phyloP scores from a whole-genome alignment of 2,888 invertebrate species.

The Norana najaformis region DNA sequence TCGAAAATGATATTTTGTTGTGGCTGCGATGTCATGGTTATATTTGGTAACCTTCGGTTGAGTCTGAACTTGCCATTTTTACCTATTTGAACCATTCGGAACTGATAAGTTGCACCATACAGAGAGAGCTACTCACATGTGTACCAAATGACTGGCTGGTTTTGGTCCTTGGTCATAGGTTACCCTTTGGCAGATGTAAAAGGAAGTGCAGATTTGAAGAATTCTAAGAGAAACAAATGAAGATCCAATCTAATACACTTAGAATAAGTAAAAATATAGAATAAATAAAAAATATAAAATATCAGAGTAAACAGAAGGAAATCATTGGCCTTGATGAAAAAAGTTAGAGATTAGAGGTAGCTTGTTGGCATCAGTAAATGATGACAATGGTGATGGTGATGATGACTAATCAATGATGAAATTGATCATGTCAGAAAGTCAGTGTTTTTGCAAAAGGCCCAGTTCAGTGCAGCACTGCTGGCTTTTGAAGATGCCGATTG shows the following conservation, averaged over 20 bases:
- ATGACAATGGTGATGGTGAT: too few species aligned
- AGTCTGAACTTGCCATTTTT: slow-evolving; percentile 6
- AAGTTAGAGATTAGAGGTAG: not conserved
- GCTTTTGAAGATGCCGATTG: too few species aligned
- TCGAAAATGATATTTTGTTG: not conserved
- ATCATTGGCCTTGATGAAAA: not conserved
- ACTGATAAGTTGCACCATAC: not conserved
- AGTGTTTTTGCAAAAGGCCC: too few species aligned
- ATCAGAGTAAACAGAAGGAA: too few species aligned
- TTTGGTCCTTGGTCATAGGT: not conserved
- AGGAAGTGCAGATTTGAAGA: not conserved
- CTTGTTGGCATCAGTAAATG: not conserved
- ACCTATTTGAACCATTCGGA: too few species aligned
- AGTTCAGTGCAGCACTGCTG: too few species aligned
- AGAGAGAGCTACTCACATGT: not conserved
- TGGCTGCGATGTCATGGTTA: not conserved
- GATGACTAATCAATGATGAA: too few species aligned
- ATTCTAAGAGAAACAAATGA: not conserved
- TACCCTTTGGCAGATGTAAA: not conserved
- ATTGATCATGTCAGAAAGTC: too few species aligned
- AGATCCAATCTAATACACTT: not conserved
- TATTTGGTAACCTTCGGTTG: not conserved
- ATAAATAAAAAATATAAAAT: not conserved
- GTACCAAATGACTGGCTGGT: not conserved
- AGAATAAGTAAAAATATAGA: not conserved